Evolutionary conservation across 2,888 invertebrate species (phyloP), one percentile per base, ranked within the genome.

Genomic region (Pyrrhia umbra): DNA sequence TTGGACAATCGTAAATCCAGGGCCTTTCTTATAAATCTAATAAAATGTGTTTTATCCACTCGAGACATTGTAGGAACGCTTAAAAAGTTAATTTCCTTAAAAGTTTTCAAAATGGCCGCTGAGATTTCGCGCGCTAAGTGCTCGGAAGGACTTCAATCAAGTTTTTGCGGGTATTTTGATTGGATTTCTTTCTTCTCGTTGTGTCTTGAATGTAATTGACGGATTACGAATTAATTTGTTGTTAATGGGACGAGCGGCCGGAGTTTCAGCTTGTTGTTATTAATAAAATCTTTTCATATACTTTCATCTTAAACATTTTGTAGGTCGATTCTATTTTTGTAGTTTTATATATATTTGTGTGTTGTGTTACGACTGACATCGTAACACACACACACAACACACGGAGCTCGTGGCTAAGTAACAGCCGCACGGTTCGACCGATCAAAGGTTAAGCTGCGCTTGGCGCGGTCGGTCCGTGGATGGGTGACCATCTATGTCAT

Each of bases 1-100:
- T 77, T 77, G 62, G 71, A 25, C 71, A 40, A 68, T 77, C 80
- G 83, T 85, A 85, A 86, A 83, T 82, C 75, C 66, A 43, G 34
- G 62, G 62, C 49, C 52, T 64, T 69, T 70, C 75, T 71, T 61
- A 67, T 55, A 68, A 79, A 83, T 77, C 76, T 84, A 81, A 85
- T 85, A 81, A 83, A 85, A 82, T 68, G 64, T 68, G 70, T 71
- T 80, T 69, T 51, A 79, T 73, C 75, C 69, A 62, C 75, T 77
- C 57, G n/a, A 65, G 64, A 75, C 72, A 59, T 64, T 67, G 70
- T 65, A 58, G 57, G 64, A 65, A 50, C 75, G 68, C 51, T 79
- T 73, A 71, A 68, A 80, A 82, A 77, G 61, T 70, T 82, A 73
- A 82, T 84, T 80, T 71, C 63, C 62, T 67, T 84, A 66, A 70